Evolutionary conservation across 2,797 vertebrate species (phyloP).

Genomic region (Phylloscopus collybita): DNA sequence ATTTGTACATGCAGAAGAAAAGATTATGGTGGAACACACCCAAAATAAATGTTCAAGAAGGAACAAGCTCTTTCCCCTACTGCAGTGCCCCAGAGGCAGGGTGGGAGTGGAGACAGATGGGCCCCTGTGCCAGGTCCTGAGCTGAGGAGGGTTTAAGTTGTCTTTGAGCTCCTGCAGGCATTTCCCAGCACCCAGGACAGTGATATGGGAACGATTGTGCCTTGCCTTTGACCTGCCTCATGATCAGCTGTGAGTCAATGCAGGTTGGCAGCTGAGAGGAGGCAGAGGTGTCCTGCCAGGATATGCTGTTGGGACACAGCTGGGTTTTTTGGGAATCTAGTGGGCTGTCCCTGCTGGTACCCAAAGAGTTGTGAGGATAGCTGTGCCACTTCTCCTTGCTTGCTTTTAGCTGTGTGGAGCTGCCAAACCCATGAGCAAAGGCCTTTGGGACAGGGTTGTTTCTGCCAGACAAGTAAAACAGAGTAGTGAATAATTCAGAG

Average conservation of each 20-base stretch:
- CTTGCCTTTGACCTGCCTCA: not conserved
- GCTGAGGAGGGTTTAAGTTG: not conserved
- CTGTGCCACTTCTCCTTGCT: not conserved
- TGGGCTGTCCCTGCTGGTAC: not conserved
- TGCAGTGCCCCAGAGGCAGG: not conserved
- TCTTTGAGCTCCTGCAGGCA: not conserved
- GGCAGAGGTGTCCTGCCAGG: not conserved
- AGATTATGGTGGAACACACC: not conserved
- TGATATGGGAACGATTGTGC: fast-evolving
- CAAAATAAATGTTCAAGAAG: not conserved
- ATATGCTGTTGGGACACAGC: not conserved
- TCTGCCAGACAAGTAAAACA: not conserved
- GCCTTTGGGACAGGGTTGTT: not conserved
- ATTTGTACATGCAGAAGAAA: not conserved
- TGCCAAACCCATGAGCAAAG: fast-evolving
- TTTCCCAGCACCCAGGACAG: not conserved
- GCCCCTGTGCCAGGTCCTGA: not conserved
- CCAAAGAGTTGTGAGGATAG: not conserved
- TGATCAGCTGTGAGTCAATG: not conserved
- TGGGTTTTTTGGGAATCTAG: not conserved
- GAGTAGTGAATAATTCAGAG: not conserved
- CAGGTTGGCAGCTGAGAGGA: not conserved
- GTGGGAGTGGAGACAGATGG: not conserved
- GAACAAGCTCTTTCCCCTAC: not conserved
- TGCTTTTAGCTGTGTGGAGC: not conserved